Evolutionary conservation across 2,113 vertebrate species (phyloP).

Genomic region (Prolemur simus): DNA sequence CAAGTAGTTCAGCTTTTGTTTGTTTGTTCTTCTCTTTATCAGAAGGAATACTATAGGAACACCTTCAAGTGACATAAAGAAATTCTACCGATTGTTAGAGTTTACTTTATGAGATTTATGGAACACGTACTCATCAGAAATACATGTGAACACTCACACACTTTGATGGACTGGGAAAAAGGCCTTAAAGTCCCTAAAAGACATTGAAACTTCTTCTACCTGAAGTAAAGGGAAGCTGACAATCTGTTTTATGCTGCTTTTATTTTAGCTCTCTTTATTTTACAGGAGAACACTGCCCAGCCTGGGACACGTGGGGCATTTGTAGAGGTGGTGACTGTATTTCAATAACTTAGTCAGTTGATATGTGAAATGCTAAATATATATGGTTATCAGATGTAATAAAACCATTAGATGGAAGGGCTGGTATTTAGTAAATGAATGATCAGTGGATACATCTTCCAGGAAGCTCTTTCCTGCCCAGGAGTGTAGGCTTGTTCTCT

Average conservation of each 20-base stretch:
- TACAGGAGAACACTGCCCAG: neutral
- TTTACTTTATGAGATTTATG: neutral
- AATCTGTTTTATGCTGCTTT: neutral
- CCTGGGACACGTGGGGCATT: neutral
- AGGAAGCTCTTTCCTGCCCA: neutral
- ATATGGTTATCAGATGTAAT: neutral
- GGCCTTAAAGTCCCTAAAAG: neutral
- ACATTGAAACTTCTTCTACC: neutral
- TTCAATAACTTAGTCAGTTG: neutral
- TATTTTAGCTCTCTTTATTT: neutral
- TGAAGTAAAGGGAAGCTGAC: slow-evolving; percentile 17
- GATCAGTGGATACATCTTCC: neutral
- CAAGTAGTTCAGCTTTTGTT: neutral
- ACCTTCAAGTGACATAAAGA: neutral
- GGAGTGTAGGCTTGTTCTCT: neutral
- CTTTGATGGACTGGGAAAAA: neutral
- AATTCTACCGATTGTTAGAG: neutral
- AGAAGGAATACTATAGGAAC: neutral
- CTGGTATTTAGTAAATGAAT: neutral
- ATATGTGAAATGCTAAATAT: neutral
- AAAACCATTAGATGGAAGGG: neutral
- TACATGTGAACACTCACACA: neutral
- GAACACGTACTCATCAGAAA: neutral
- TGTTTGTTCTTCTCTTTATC: neutral
- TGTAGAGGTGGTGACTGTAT: neutral